Base-by-base conservation (phyloP, 1,140 invertebrate genomes). In the Laupala kohalensis region DNA sequence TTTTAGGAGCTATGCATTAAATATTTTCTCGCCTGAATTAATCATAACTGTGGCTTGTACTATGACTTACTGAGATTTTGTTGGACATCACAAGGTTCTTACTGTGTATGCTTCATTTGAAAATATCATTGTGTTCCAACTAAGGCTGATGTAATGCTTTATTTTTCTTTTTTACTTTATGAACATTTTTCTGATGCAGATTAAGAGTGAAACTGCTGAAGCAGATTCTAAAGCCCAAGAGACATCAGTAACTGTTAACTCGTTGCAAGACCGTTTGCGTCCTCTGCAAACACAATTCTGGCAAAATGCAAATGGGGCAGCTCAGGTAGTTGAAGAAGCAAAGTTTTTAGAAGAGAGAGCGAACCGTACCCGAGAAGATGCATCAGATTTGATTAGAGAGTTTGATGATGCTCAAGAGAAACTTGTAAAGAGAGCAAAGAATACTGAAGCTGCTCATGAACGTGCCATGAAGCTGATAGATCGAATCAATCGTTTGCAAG, bases 271-370 rank as follows among this genome's bases (percentile, higher is more conserved):
- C 0, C 83, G 87, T 68, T 80, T 95, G 19, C 87, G 88, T 73
- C 84, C 86, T 53, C 81, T 96, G 12, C 88, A 92, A 76, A 89
- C 88, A 69, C 87, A 90, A 76, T 90, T 90, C 67, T 82, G 89
- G 3, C 89, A 88, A 77, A 94, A 95, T 78, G 87, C 92, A 74
- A 80, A 85, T 25, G 81, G 86, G 29, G 82, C 89, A 0, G 78
- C 83, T 30, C 85, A 87, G 74, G 88, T 89, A 1, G 80, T 80
- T 24, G 77, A 79, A 3, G 86, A 88, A 73, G 83, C 86, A 0
- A 76, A 79, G 3, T 79, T 79, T 23, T 86, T 89, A 0, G 82
- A 80, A 2, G 77, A 82, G 6, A 82, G 87, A 67, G 87, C 89
- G 0, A 79, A 82, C n/a, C 77, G 79, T 24, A 86, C 88, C 5